phyloP scores from a whole-genome alignment of 1,140 invertebrate species.

The Sycobia sp. region DNA sequence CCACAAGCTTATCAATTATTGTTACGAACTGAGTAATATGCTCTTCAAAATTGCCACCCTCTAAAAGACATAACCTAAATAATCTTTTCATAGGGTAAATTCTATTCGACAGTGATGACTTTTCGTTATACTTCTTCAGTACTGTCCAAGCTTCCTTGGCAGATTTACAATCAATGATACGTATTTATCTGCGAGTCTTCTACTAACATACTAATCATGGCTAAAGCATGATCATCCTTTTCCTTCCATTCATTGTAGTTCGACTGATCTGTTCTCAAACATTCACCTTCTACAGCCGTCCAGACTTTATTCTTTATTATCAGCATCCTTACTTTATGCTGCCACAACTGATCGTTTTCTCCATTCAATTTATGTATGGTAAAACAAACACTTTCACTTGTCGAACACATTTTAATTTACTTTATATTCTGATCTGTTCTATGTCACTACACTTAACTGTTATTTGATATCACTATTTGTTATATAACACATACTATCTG shows the following conservation, averaged over 20 bases:
- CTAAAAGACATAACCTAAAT: neutral
- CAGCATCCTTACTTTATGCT: neutral
- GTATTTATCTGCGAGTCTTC: constrained; percentile 25
- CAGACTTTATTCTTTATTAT: neutral
- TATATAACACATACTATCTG: no score
- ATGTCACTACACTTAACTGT: no score
- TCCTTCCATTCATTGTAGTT: constrained; percentile 1
- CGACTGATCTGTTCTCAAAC: neutral
- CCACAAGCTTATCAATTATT: no score
- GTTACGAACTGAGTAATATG: no score
- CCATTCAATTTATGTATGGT: neutral
- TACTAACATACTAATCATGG: constrained; percentile 17
- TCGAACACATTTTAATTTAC: no score
- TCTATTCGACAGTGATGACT: neutral
- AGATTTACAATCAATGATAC: constrained; percentile 12
- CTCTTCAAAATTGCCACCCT: constrained; percentile 9
- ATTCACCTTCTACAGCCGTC: neutral
- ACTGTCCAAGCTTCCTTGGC: no score
- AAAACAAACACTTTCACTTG: no score
- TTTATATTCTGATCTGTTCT: no score
- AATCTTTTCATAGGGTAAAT: neutral
- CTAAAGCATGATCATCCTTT: constrained; percentile 2
- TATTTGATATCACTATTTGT: no score
- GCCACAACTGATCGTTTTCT: neutral
- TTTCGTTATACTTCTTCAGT: constrained; percentile 25